Conservation (phyloP, 2,113 vertebrate genomes). For the Sapajus apella region DNA sequence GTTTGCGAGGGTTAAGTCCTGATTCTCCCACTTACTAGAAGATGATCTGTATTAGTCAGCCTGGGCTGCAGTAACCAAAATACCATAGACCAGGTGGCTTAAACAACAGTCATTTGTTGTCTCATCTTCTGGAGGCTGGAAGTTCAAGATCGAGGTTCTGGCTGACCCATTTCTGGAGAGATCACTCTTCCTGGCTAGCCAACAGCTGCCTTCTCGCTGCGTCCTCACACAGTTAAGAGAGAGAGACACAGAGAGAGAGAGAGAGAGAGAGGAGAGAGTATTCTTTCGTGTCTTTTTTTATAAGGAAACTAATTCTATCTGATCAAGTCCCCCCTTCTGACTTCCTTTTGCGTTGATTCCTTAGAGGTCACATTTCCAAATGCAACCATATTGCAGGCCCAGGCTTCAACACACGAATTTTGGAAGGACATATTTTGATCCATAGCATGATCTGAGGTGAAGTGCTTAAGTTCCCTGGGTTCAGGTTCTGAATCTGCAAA, state of each 20-base stretch:
- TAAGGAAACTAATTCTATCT: not conserved
- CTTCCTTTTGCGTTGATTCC: not conserved
- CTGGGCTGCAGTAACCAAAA: not conserved
- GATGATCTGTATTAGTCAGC: not conserved
- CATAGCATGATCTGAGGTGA: not conserved
- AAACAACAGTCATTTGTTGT: not conserved
- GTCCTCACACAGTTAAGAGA: not conserved
- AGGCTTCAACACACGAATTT: not conserved
- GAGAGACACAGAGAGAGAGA: no score
- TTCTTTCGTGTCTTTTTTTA: not conserved
- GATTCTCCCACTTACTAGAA: not conserved
- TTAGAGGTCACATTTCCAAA: not conserved
- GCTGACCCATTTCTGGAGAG: not conserved
- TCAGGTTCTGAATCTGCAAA: not conserved
- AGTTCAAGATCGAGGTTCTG: not conserved
- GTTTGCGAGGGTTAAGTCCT: not conserved
- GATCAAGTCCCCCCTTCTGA: not conserved
- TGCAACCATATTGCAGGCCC: not conserved
- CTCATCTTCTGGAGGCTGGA: not conserved
- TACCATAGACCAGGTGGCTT: not conserved
- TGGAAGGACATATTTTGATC: not conserved
- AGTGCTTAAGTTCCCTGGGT: not conserved
- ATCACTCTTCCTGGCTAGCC: not conserved
- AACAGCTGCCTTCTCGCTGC: not conserved
- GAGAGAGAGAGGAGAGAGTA: no score